Evolutionary conservation across 2,113 vertebrate species (phyloP).

Genomic region (Trogon melanurus): DNA sequence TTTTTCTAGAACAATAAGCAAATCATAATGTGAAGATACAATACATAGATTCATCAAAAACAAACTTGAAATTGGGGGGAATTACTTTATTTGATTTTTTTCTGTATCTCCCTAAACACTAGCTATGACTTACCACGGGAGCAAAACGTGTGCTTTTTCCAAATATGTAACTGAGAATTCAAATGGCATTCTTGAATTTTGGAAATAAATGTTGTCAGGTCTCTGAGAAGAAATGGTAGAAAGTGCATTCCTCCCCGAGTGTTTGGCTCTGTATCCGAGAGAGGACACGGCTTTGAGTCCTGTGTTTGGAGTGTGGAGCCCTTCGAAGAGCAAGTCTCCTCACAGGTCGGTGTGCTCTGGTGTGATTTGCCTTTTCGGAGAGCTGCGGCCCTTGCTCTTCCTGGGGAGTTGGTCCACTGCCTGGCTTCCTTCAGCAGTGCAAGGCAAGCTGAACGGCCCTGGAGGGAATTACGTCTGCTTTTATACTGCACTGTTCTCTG

Average conservation of each 20-base stretch:
- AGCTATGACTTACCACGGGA: not conserved
- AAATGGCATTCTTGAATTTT: not conserved
- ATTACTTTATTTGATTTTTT: not conserved
- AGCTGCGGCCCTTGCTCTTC: not conserved
- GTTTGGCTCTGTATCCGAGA: not conserved
- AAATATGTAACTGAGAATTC: not conserved
- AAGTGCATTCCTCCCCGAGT: not conserved
- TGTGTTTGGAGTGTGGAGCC: not conserved
- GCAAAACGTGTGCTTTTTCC: not conserved
- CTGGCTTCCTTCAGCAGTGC: not conserved
- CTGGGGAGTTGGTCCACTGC: not conserved
- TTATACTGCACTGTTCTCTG: not conserved
- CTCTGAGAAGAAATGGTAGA: not conserved
- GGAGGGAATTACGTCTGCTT: fast-evolving
- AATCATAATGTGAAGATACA: not conserved
- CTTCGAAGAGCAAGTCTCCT: not conserved
- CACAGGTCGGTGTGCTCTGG: fast-evolving
- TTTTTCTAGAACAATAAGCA: not conserved
- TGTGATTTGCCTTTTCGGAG: not conserved
- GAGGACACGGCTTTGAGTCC: not conserved
- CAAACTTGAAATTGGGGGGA: not conserved
- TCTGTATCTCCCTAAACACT: not conserved
- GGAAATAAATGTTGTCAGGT: not conserved
- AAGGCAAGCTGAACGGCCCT: fast-evolving
- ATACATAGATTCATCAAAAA: not conserved